A percentile compares a stretch with the other conserved stretches of the same genome.
These are phyloP conservation scores for Formica exsecta DNA, from an alignment of 1,140 invertebrate species.

Conservation along the genomic window DNA sequence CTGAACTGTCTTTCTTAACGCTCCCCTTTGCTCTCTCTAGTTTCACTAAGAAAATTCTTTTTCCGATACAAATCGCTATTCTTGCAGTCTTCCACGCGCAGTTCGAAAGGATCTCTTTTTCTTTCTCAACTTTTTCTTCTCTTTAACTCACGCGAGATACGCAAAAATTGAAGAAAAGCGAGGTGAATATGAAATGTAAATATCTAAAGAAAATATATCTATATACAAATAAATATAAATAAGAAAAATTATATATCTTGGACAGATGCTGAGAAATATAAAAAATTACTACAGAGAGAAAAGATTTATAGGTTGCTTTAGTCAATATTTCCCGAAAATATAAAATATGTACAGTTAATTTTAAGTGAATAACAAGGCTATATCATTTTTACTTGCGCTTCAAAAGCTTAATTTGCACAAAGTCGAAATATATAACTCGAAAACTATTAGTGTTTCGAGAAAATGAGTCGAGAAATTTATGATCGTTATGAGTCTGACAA, in stretches of 20 bases:
- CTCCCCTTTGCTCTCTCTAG: constrained; percentile 19
- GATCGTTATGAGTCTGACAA: neutral
- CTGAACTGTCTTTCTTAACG: constrained; percentile 46
- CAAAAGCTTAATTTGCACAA: neutral
- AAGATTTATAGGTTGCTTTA: neutral
- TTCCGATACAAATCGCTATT: constrained; percentile 62
- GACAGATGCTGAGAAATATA: neutral
- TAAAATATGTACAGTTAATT: neutral
- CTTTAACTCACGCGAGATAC: constrained; percentile 1
- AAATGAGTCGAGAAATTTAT: neutral
- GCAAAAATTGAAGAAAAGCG: constrained; percentile 18
- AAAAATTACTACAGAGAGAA: neutral
- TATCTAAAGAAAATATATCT: constrained; percentile 18
- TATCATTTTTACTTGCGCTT: neutral
- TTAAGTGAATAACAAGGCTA: neutral
- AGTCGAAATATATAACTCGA: neutral
- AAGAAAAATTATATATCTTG: neutral
- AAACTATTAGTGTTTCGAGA: neutral
- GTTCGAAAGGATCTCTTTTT: constrained; percentile 50
- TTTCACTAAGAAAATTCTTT: constrained; percentile 56
- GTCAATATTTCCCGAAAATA: neutral
- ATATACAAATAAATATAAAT: constrained; percentile 7
- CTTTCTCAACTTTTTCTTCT: constrained; percentile 33
- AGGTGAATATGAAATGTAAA: constrained; percentile 7
- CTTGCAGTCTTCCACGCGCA: constrained; percentile 36